These are phyloP conservation scores for Sebastes kiyomatsui DNA, from an alignment of 2,797 vertebrate genomes.

Conservation along the genomic window DNA sequence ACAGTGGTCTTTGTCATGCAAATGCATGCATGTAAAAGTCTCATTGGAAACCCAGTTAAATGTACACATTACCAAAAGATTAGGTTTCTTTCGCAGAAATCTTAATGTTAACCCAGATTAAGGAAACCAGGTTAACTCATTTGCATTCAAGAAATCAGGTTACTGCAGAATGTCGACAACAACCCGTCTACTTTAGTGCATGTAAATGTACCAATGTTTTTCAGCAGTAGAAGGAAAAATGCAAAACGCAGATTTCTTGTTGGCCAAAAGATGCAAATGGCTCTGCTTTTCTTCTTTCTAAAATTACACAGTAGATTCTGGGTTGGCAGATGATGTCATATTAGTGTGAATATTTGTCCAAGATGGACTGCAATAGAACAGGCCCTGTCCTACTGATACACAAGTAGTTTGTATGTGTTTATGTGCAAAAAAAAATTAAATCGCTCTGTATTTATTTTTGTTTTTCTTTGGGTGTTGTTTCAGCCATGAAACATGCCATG, in stretches of 20 bases:
- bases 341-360: conserved; percentile 9
- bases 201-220: conserved; percentile 12
- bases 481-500: not conserved
- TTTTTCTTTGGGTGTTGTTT: not conserved
- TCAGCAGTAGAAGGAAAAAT: conserved; percentile 5
- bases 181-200: not conserved
- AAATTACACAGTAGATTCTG: not conserved
- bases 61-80: not conserved
- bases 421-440: not conserved
- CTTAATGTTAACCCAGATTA: not conserved
- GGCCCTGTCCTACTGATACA: not conserved
- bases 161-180: conserved; percentile 24
- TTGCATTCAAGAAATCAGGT: conserved; percentile 40
- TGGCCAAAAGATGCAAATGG: conserved; percentile 15
- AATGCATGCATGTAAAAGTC: not conserved
- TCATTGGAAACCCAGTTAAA: not conserved
- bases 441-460: not conserved
- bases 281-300: conserved; percentile 1
- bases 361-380: not conserved
- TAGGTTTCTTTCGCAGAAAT: not conserved
- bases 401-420: not conserved
- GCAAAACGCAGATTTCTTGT: conserved; percentile 1
- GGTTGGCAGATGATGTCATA: not conserved
- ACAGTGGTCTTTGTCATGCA: not conserved
- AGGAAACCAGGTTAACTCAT: conserved; percentile 29